phyloP scores from a whole-genome alignment of 2,888 invertebrate species.

The Lycia hirtaria region DNA sequence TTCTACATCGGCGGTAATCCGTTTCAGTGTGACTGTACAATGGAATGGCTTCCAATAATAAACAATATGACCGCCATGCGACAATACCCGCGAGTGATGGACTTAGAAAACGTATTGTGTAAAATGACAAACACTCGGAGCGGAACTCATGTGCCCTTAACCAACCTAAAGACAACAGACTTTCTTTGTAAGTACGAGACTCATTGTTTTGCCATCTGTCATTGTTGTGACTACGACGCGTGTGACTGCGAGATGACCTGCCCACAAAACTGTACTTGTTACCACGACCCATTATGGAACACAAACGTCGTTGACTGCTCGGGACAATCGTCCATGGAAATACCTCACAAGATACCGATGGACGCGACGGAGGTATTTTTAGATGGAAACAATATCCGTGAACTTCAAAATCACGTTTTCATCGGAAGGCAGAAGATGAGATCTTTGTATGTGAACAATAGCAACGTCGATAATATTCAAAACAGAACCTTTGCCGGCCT shows the following conservation, averaged over 20 bases:
- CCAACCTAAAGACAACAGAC: conserved; percentile 91
- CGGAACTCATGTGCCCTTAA: conserved; percentile 91
- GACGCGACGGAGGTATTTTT: conserved; percentile 97
- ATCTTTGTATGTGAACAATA: conserved; percentile 93
- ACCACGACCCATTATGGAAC: conserved; percentile 97
- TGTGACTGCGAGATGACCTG: conserved; percentile 99
- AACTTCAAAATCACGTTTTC: conserved; percentile 94
- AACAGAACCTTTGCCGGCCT: conserved; percentile 96
- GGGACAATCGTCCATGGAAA: conserved; percentile 90
- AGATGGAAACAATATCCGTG: conserved; percentile 94
- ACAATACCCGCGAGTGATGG: conserved; percentile 95
- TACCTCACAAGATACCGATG: conserved; percentile 95
- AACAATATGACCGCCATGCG: conserved; percentile 93
- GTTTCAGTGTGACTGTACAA: conserved; percentile 96
- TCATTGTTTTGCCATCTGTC: conserved; percentile 97
- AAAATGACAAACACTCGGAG: conserved; percentile 94
- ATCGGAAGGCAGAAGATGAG: conserved; percentile 96
- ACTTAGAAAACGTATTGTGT: conserved; percentile 95
- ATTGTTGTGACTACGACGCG: conserved; percentile 98
- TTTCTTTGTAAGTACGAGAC: conserved; percentile 96
- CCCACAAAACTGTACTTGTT: conserved; percentile 96
- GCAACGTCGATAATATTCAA: conserved; percentile 93
- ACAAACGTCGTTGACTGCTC: conserved; percentile 97
- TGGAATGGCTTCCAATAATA: conserved; percentile 97
- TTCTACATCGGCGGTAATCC: conserved; percentile 97